phyloP scores from a whole-genome alignment of 2,888 invertebrate genomes.

The Monoplex corrugatus region DNA sequence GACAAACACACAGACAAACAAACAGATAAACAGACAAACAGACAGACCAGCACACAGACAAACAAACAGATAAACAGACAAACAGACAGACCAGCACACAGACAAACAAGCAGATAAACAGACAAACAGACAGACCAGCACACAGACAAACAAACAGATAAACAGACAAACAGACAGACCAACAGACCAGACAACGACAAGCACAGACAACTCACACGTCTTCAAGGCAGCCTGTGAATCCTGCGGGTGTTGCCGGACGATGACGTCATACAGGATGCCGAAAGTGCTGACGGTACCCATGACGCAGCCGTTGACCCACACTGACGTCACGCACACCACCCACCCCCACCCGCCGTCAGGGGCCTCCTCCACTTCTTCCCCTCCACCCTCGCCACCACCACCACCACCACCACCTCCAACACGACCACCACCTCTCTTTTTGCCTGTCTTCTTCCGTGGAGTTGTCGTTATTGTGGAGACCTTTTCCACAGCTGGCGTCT shows the following conservation, averaged over 20 bases:
- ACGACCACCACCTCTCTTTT: too few species aligned
- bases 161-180: too few species aligned
- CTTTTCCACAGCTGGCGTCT: neutral
- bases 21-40: too few species aligned
- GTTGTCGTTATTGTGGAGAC: neutral
- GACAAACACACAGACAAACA: too few species aligned
- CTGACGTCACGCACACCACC: slow-evolving; percentile 90
- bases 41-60: too few species aligned
- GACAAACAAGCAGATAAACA: too few species aligned
- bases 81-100: too few species aligned
- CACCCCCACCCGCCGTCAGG: slow-evolving; percentile 89
- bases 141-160: too few species aligned
- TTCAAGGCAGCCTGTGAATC: slow-evolving; percentile 89
- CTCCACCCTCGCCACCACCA: neutral
- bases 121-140: too few species aligned
- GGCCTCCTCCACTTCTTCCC: neutral
- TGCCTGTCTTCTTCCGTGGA: neutral
- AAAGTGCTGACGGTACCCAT: slow-evolving; percentile 94
- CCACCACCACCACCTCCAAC: too few species aligned
- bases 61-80: too few species aligned
- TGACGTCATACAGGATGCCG: slow-evolving; percentile 86
- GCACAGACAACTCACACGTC: slow-evolving; percentile 86
- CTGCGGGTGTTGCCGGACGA: slow-evolving; percentile 85
- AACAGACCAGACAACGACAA: too few species aligned
- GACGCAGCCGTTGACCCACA: slow-evolving; percentile 92